Base-by-base conservation (phyloP, 1,140 invertebrate species). In the Leptinotarsa texana region DNA sequence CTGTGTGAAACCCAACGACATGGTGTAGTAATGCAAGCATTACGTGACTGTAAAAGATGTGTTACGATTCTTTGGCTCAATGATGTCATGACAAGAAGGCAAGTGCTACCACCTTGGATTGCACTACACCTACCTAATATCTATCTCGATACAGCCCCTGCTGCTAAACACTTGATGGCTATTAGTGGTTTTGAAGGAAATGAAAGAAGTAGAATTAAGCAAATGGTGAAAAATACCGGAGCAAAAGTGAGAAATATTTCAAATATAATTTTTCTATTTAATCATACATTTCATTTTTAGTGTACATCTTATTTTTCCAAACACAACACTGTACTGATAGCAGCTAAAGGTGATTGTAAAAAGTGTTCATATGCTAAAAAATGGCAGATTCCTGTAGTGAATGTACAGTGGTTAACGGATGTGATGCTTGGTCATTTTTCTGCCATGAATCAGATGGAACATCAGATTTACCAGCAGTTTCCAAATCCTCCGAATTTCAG, bases 21-120 rank as follows among this genome's bases (percentile, higher is more conserved):
- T 82, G 93, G 95, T 47, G 91, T 94, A 22, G 95, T 96, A 17
- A 94, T 95, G 87, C 93, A 95, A 83, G 92, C 92, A 77, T 78
- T 87, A 8, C 81, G 88, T 13, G 88, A 89, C 66, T 81, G 75
- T 67, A 84, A 85, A 79, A 74, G 84, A 67, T 95, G 96, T 82
- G 94, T 99, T 5, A 98, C 96, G 6, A 92, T 96, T 13, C 94
- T 94, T 86, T 99, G 97, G 97, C 86, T 99, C 15, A 96, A 94
- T 75, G 97, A 98, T 85, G 92, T 96, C 33, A 90, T 98, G 73
- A 83, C 90, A 1, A 92, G 93, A 70, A 93, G 95, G 79, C 94
- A 94, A 83, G 91, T 85, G 4, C 82, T 92, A 72, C 95, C 96
- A 2, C 97, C 97, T 0, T 98, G 94, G 93, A 93, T 95, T 80